Conservation (phyloP, 2,888 invertebrate genomes). For the Athalia cordata region DNA sequence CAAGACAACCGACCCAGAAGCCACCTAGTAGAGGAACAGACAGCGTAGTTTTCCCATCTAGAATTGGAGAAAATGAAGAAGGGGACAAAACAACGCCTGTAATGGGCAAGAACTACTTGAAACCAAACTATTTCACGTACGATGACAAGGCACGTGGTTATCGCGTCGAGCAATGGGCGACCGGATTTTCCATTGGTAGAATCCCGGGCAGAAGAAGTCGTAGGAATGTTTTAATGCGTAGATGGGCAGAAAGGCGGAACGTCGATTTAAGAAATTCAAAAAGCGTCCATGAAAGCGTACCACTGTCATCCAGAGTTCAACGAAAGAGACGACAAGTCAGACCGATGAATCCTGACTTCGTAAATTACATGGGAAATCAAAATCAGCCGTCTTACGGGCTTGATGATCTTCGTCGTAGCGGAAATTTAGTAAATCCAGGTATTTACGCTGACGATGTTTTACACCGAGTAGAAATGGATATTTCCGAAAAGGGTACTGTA, state of each 20-base stretch:
- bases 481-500: conserved; percentile 83
- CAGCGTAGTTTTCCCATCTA: conserved; percentile 52
- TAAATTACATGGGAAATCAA: conserved; percentile 57
- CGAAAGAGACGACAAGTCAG: conserved; percentile 46
- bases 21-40: conserved; percentile 25
- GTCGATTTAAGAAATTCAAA: not conserved
- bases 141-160: conserved; percentile 58
- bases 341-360: conserved; percentile 61
- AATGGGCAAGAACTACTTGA: not conserved
- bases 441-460: conserved; percentile 79
- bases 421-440: conserved; percentile 76
- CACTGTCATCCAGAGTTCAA: not conserved
- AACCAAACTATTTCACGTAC: conserved; percentile 59
- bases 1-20: not conserved
- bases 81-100: no score
- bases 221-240: conserved; percentile 2
- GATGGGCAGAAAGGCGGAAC: not conserved
- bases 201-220: conserved; percentile 44
- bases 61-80: conserved; percentile 50
- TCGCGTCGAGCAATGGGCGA: conserved; percentile 63
- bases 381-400: conserved; percentile 61
- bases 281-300: not conserved
- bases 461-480: conserved; percentile 81
- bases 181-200: conserved; percentile 59
- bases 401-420: conserved; percentile 66